These are phyloP conservation scores for Pheosia gnoma DNA, from an alignment of 2,888 invertebrate genomes.

Conservation along the genomic window DNA sequence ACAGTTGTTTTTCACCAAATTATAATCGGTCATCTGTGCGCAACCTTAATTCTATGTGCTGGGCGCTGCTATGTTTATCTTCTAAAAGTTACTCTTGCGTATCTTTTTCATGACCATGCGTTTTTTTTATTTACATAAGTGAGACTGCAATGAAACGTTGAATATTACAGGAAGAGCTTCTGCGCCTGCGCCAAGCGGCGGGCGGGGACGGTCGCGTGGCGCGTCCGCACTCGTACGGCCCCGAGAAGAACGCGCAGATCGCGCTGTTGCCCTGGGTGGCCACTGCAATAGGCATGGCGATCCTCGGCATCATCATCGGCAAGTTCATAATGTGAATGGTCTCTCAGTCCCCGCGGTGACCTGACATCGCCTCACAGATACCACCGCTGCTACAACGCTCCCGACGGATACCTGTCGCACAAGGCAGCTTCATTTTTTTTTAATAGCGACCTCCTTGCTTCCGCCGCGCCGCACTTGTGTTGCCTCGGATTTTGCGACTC, in stretches of 20 bases:
- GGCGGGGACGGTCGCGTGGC: constrained; percentile 63
- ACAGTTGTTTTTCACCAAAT: no score
- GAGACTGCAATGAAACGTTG: constrained; percentile 5
- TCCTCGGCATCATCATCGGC: constrained; percentile 90
- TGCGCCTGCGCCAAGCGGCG: constrained; percentile 82
- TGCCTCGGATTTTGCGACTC: constrained; percentile 16
- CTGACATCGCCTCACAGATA: constrained; percentile 58
- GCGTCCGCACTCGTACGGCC: constrained; percentile 73
- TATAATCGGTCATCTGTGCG: not conserved
- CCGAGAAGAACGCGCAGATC: constrained; percentile 84
- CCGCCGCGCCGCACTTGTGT: constrained; percentile 24
- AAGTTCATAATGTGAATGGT: constrained; percentile 91
- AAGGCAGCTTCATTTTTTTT: constrained; percentile 57
- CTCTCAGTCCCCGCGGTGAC: constrained; percentile 55
- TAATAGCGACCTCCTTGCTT: constrained; percentile 42
- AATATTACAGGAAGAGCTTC: constrained; percentile 84
- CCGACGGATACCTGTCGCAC: constrained; percentile 58
- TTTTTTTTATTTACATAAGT: not conserved
- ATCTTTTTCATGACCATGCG: no score
- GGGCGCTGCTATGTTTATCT: no score
- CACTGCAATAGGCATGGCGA: constrained; percentile 86
- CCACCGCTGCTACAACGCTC: constrained; percentile 68
- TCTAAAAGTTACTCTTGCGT: no score
- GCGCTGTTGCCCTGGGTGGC: constrained; percentile 86
- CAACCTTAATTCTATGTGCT: no score